Percentiles rank a stretch among this genome's conserved stretches.
Conservation (phyloP, 2,113 vertebrate genomes). For the Centropus bengalensis region DNA sequence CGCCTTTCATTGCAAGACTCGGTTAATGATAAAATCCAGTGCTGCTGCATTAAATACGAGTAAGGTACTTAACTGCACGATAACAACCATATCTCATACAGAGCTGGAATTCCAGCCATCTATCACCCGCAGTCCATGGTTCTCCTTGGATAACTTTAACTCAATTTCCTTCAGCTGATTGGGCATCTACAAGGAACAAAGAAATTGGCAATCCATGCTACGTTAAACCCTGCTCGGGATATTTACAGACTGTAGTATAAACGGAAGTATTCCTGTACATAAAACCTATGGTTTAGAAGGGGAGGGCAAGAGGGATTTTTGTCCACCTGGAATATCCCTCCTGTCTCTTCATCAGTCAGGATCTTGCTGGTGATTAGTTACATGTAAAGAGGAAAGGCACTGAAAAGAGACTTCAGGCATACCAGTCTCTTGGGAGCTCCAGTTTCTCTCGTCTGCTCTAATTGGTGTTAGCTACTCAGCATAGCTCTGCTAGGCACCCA, state of each 20-base stretch:
- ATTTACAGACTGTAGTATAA: background rate
- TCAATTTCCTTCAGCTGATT: background rate
- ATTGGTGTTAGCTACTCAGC: background rate
- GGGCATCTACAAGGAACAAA: background rate
- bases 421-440: background rate
- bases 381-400: background rate
- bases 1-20: background rate
- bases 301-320: background rate
- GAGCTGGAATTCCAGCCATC: background rate
- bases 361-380: background rate
- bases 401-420: background rate
- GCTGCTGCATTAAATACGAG: background rate
- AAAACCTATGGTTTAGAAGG: background rate
- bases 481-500: background rate
- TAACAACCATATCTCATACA: fast-evolving
- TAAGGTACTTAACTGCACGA: background rate
- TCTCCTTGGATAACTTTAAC: background rate
- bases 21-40: background rate
- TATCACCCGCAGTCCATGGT: background rate
- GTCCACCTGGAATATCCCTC: background rate
- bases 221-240: background rate
- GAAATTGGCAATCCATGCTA: background rate
- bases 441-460: background rate
- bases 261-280: background rate
- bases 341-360: background rate